Base-by-base conservation (phyloP, 2,113 vertebrate species). In the Psilopsiagon aurifrons region DNA sequence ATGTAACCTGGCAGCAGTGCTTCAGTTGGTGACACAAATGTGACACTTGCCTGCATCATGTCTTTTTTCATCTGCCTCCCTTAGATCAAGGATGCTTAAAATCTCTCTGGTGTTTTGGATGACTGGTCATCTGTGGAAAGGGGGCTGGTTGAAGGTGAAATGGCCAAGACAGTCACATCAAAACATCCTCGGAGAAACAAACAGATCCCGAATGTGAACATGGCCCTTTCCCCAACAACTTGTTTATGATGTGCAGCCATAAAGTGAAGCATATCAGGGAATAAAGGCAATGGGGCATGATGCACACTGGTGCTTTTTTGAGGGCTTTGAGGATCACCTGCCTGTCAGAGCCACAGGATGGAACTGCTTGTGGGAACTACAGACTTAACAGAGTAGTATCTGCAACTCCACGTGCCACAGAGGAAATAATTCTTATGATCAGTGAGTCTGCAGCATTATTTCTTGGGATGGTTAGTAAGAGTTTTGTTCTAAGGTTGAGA, bases 31-130 rank as follows among this genome's bases (percentile, higher is more conserved):
- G 94, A 93, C 94, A 97, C 82, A 88, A 87, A 96, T 79, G 91
- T 96, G 97, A 70, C 73, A 94, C 95, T 96, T 96, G 87, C 88
- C 88, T 91, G 82, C 85, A 96, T 94, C 63, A 17, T 70, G 86
- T 94, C 92, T 92, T 73, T 87, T 94, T 88, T 83, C 60, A 92
- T 97, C 82, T 0, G 1, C n/a, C 33, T 82, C 31, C 31, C 60
- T 70, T 31, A 57, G 68, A 95, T 91, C 94, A 96, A 85, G 84
- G 78, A 92, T 59, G 39, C 57, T 94, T 73, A 74, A 88, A 94
- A 92, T 83, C 92, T 87, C 90, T 88, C 60, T 6, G 28, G 84
- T 83, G 92, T 87, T 96, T 88, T 83, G 88, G 88, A 86, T 96
- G 92, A 76, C 31, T 85, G 84, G 86, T 94, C 93, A 90, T 57